Conservation (phyloP, 2,888 invertebrate genomes). For the Orchesella flavescens region DNA sequence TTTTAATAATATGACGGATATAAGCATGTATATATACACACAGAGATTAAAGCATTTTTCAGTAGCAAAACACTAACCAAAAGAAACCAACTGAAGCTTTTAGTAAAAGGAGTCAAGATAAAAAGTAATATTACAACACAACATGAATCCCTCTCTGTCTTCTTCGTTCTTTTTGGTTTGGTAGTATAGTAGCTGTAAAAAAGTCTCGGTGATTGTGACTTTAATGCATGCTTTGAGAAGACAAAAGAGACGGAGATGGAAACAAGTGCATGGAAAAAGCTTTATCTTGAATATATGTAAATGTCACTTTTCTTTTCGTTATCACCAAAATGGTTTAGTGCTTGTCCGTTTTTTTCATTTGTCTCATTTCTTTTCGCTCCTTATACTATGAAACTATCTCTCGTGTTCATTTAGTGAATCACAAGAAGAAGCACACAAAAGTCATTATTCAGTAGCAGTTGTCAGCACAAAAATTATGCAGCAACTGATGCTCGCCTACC, state of each 20-base stretch:
- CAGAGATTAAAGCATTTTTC: neutral
- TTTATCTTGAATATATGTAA: constrained; percentile 62
- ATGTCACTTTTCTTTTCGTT: constrained; percentile 58
- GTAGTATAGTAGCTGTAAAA: too few species aligned
- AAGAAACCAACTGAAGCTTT: neutral
- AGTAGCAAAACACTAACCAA: too few species aligned
- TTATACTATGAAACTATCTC: neutral
- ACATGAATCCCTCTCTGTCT: too few species aligned
- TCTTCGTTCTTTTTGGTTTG: too few species aligned
- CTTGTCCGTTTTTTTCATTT: constrained; percentile 36
- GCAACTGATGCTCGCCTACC: too few species aligned
- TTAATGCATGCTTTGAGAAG: neutral
- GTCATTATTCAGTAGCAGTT: constrained; percentile 55
- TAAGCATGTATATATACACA: neutral
- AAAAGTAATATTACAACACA: neutral
- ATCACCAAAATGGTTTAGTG: constrained; percentile 50
- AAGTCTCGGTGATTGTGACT: too few species aligned
- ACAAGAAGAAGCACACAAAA: constrained; percentile 18
- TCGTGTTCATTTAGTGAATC: constrained; percentile 30
- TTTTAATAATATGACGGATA: constrained; percentile 41
- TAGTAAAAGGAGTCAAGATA: constrained; percentile 4
- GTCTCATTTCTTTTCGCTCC: constrained; percentile 39
- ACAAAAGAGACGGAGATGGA: constrained; percentile 16
- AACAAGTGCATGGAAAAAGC: constrained; percentile 48
- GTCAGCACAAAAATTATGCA: constrained; percentile 53